Percentiles rank a stretch among this genome's conserved stretches.
These are phyloP conservation scores for Papilio glaucus DNA, from an alignment of 1,140 invertebrate genomes.

Conservation along the genomic window DNA sequence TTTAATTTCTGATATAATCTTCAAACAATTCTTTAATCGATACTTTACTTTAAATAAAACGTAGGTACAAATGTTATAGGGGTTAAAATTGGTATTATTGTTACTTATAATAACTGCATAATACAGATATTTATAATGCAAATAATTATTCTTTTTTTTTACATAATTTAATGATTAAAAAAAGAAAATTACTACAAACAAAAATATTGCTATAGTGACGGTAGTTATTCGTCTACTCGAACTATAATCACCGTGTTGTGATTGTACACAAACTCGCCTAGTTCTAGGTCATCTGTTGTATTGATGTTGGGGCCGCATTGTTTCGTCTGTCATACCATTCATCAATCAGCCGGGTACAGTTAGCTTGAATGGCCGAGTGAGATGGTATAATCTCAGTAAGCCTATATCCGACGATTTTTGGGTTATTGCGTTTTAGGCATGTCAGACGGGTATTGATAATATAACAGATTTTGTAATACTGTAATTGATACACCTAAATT, in stretches of 20 bases:
- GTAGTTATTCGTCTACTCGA: conserved; percentile 49
- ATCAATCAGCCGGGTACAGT: conserved; percentile 60
- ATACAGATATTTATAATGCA: no score
- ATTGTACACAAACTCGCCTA: conserved; percentile 48
- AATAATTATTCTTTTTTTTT: no score
- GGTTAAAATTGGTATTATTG: no score
- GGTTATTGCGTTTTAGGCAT: conserved; percentile 44
- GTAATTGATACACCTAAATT: neutral
- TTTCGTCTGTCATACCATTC: conserved; percentile 55
- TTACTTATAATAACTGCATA: no score
- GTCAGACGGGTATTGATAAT: conserved; percentile 11
- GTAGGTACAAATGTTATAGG: no score
- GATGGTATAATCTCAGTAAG: conserved; percentile 50
- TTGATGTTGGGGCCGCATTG: conserved; percentile 60
- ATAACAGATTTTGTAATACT: neutral
- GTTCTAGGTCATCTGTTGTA: conserved; percentile 53
- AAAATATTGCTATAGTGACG: neutral
- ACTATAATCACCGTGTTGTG: conserved; percentile 56
- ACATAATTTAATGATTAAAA: neutral
- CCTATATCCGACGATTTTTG: conserved; percentile 54
- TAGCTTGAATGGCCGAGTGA: conserved; percentile 43
- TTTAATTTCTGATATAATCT: no score
- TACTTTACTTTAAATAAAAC: no score
- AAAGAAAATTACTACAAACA: neutral
- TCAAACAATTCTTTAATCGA: no score